phyloP scores from a whole-genome alignment of 2,113 vertebrate genomes.

The Apodemus speciosus region DNA sequence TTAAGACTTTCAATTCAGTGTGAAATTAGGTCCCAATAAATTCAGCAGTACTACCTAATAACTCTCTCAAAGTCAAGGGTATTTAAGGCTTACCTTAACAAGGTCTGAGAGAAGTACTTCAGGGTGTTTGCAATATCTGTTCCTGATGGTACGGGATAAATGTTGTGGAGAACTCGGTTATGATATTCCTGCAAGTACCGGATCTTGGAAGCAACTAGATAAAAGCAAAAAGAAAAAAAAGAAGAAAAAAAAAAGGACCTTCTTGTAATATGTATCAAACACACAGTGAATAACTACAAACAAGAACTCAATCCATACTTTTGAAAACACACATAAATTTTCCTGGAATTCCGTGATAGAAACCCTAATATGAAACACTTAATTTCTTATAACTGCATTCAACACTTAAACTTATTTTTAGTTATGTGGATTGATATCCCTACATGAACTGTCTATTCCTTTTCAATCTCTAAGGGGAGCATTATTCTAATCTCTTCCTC shows the following conservation, averaged over 20 bases:
- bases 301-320: conserved; percentile 42
- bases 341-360: conserved; percentile 51
- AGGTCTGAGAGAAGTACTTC: conserved; percentile 99
- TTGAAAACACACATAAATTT: conserved; percentile 55
- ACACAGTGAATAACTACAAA: conserved; percentile 16
- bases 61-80: conserved; percentile 80
- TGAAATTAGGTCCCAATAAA: conserved; percentile 74
- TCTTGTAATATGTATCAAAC: conserved; percentile 77
- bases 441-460: conserved; percentile 40
- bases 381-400: conserved; percentile 38
- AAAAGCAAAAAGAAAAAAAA: conserved; percentile 86
- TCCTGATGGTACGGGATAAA: conserved; percentile 99
- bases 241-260: conserved; percentile 74
- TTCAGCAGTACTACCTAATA: conserved; percentile 71
- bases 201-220: conserved; percentile 99
- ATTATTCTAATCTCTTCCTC: conserved; percentile 53
- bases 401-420: conserved; percentile 57
- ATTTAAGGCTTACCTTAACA: conserved; percentile 97
- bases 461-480: conserved; percentile 60
- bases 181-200: conserved; percentile 99
- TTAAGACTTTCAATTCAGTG: conserved; percentile 57
- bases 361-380: conserved; percentile 56
- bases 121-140: conserved; percentile 99
- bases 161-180: conserved; percentile 99
- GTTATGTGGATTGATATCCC: conserved; percentile 41